These are phyloP conservation scores for Iphiclides podalirius DNA, from an alignment of 2,888 invertebrate genomes.

Conservation along the genomic window DNA sequence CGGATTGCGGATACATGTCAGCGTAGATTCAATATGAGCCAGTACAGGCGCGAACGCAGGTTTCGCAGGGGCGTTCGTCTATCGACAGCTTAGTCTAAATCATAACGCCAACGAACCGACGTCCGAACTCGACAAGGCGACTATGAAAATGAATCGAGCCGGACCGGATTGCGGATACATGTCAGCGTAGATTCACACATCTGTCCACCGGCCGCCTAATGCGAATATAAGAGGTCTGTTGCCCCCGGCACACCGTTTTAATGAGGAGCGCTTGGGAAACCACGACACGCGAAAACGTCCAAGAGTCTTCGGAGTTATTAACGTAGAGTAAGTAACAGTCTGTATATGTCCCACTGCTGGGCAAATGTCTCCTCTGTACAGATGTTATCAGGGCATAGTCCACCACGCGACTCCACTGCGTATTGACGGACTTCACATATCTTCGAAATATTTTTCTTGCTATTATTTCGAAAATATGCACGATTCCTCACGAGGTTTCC, in stretches of 20 bases:
- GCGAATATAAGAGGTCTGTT: constrained; percentile 32
- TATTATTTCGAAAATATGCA: too few species aligned
- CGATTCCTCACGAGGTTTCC: too few species aligned
- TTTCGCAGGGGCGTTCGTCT: constrained; percentile 15
- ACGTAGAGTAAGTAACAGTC: too few species aligned
- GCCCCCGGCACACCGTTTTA: constrained; percentile 30
- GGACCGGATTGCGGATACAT: constrained; percentile 25
- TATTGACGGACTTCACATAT: too few species aligned
- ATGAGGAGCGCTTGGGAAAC: constrained; percentile 28
- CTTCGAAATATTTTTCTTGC: too few species aligned
- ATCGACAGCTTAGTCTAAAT: too few species aligned
- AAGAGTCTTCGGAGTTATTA: too few species aligned
- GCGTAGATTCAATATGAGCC: too few species aligned
- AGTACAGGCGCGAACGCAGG: constrained; percentile 28
- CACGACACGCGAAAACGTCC: constrained; percentile 6
- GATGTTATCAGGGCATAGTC: too few species aligned
- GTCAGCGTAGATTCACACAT: constrained; percentile 38
- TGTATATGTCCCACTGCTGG: too few species aligned
- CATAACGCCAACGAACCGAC: constrained; percentile 11
- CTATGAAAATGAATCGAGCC: constrained; percentile 8
- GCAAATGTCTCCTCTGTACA: too few species aligned
- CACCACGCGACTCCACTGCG: too few species aligned
- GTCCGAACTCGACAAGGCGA: constrained; percentile 14
- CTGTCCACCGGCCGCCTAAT: constrained; percentile 31
- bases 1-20: constrained; percentile 29